phyloP scores from a whole-genome alignment of 1,140 invertebrate species.

The Pseudomyrmex gracilis region DNA sequence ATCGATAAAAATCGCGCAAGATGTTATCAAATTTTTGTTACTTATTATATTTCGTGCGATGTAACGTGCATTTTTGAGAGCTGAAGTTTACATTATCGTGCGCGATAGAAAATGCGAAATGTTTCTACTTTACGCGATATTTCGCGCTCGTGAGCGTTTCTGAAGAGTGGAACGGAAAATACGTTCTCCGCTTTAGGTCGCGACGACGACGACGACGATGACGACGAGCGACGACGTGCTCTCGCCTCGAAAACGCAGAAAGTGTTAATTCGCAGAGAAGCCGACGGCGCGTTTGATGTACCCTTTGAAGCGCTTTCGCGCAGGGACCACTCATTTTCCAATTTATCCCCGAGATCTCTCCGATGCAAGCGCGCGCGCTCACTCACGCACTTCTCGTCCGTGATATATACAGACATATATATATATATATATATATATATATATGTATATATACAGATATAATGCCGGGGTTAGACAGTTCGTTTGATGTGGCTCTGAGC shows the following conservation, averaged over 20 bases:
- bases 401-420: conserved; percentile 24
- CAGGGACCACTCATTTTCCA: conserved; percentile 36
- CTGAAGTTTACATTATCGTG: neutral
- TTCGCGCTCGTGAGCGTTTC: neutral
- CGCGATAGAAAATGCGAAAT: neutral
- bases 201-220: too few species aligned
- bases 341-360: conserved; percentile 51
- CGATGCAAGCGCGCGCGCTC: conserved; percentile 7
- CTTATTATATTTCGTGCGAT: neutral
- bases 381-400: conserved; percentile 38
- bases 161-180: neutral
- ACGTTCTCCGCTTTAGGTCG: too few species aligned
- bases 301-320: conserved; percentile 40
- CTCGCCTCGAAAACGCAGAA: conserved; percentile 24
- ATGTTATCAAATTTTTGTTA: neutral
- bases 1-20: neutral
- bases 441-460: conserved; percentile 51
- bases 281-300: conserved; percentile 34
- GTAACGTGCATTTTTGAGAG: neutral
- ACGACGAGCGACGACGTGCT: neutral
- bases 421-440: conserved; percentile 61
- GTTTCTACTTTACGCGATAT: neutral
- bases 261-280: conserved; percentile 45
- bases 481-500: conserved; percentile 71
- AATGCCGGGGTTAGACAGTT: conserved; percentile 50